These are phyloP conservation scores for Electrona antarctica DNA, from an alignment of 2,113 vertebrate genomes.

Conservation along the genomic window DNA sequence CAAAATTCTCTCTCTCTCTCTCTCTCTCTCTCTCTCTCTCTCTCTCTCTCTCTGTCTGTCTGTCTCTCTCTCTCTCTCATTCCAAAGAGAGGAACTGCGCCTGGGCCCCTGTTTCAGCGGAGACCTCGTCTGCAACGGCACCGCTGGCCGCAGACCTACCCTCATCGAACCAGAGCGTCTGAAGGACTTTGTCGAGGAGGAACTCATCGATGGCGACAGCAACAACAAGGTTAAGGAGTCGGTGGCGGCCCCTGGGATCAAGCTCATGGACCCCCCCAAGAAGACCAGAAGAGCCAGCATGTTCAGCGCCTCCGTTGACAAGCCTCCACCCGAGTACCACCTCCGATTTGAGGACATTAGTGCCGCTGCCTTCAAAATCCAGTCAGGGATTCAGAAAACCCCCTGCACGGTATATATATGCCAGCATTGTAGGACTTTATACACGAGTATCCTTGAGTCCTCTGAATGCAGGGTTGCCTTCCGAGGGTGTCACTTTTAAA, in stretches of 20 bases:
- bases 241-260: conserved; percentile 64
- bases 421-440: background rate
- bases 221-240: conserved; percentile 53
- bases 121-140: conserved; percentile 69
- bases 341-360: conserved; percentile 90
- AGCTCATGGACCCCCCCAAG: conserved; percentile 75
- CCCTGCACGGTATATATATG: conserved; percentile 84
- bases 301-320: conserved; percentile 55
- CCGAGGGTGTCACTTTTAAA: too few relatives aligned
- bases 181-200: conserved; percentile 90
- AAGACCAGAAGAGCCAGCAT: conserved; percentile 67
- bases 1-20: background rate
- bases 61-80: background rate
- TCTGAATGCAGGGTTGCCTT: too few relatives aligned
- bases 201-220: conserved; percentile 81
- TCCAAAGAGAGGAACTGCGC: conserved; percentile 74
- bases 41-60: background rate
- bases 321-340: conserved; percentile 67
- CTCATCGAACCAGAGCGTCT: conserved; percentile 87
- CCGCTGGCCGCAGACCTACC: conserved; percentile 59
- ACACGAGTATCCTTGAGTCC: too few relatives aligned
- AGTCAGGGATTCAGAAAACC: conserved; percentile 85
- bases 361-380: conserved; percentile 88
- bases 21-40: background rate
- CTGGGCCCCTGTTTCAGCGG: conserved; percentile 69